Evolutionary conservation across 2,797 vertebrate species (phyloP), one percentile per base, ranked within the genome.

Genomic region (Tauraco hartlaubi): DNA sequence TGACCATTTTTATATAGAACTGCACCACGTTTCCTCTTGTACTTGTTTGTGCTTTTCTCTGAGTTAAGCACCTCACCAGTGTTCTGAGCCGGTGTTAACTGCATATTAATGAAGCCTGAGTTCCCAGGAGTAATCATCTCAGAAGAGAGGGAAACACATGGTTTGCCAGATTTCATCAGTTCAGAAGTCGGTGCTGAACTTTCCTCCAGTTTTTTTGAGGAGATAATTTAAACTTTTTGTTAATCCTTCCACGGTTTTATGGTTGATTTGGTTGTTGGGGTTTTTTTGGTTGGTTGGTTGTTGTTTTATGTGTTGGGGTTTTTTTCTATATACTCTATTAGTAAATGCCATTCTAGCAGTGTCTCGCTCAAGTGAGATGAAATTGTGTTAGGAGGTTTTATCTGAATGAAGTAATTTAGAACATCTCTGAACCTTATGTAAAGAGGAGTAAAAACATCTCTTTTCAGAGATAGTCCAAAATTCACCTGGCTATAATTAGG

Each of bases 91-190:
- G 1, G 52, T 62, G 58, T 93, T 96, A 84, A 93, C 94, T 76
- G 51, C 54, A 11, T 41, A 52, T 72, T 83, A 91, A 81, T 54
- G 88, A 88, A 92, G 41, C 49, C 35, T 62, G 72, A 80, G 51
- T 78, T 90, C 73, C 85, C 84, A 73, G 66, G 77, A 92, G 83
- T 88, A 88, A 86, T 92, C 33, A 75, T 62, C 94, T 90, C 63
- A 37, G 59, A 91, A 88, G 79, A 85, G 54, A 56, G 20, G 39
- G 82, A 94, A 88, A 61, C 84, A 91, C 85, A 63, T 76, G 91
- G 82, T 74, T 92, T 92, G 87, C 78, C 91, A 95, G 88, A 90
- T 95, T 95, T 80, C 76, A 49, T 90, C 82, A 71, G 61, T 74
- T 88, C 66, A 74, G 62, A 75, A 94, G 37, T 91, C 31, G 39